Evolutionary conservation across 2,888 invertebrate species (phyloP).

Genomic region (Troglohyphantes excavatus): DNA sequence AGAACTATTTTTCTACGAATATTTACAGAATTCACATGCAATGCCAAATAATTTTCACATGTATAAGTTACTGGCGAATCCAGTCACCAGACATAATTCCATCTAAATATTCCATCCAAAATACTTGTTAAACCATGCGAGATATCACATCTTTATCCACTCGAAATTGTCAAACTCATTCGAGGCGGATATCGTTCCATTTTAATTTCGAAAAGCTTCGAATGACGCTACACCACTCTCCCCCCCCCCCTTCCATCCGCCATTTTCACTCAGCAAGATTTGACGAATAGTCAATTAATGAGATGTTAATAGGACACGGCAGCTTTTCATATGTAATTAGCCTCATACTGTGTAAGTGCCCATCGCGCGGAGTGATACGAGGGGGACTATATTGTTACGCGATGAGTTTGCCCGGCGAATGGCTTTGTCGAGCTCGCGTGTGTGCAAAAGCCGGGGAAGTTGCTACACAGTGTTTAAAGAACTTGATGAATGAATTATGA

Average conservation of each 20-base stretch:
- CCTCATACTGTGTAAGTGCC: slow-evolving; percentile 25
- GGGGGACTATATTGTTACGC: slow-evolving; percentile 37
- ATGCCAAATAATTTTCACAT: no score
- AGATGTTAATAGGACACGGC: slow-evolving; percentile 44
- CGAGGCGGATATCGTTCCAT: slow-evolving; percentile 37
- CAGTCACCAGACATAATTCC: no score
- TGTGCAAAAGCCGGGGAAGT: not conserved
- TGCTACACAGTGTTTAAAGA: slow-evolving; percentile 26
- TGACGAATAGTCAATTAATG: slow-evolving; percentile 53
- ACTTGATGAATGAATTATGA: slow-evolving; percentile 39
- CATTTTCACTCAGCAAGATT: slow-evolving; percentile 18
- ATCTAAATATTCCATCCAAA: not conserved
- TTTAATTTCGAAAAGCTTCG: slow-evolving; percentile 33
- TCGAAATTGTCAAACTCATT: slow-evolving; percentile 37
- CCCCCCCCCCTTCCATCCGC: not conserved
- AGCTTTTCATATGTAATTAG: slow-evolving; percentile 29
- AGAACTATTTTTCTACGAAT: no score
- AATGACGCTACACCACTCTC: not conserved
- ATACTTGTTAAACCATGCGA: not conserved
- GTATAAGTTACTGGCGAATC: no score
- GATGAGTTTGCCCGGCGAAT: not conserved
- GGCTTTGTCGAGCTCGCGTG: slow-evolving; percentile 1
- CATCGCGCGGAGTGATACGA: slow-evolving; percentile 24
- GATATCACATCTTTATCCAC: not conserved
- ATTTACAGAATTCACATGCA: no score